A percentile compares a stretch with the other conserved stretches of the same genome.
Evolutionary conservation across 2,888 invertebrate species (phyloP).

Genomic region (Linhomoeus sp.): DNA sequence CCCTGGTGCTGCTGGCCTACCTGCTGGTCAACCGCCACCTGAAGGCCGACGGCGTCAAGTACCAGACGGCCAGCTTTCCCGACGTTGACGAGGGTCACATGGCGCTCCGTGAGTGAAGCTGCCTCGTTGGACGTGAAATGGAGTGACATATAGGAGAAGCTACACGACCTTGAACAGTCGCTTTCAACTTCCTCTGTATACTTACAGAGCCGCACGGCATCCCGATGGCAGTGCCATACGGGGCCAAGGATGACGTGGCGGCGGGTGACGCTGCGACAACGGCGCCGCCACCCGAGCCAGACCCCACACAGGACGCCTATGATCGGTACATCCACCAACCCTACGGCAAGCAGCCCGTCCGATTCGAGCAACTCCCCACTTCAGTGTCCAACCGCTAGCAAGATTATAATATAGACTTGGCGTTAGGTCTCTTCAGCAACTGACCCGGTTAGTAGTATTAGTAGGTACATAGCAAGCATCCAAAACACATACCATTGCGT

Average conservation of each 20-base stretch:
- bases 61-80: background rate
- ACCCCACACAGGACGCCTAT: conserved; percentile 7
- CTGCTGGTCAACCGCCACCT: conserved; percentile 29
- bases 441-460: too few species aligned
- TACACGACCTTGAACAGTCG: too few species aligned
- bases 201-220: conserved; percentile 6
- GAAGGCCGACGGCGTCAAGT: conserved; percentile 8
- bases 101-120: background rate
- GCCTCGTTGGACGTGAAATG: too few species aligned
- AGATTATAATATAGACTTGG: too few species aligned
- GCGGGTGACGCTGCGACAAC: background rate
- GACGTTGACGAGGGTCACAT: background rate
- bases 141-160: too few species aligned
- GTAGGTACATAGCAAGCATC: too few species aligned
- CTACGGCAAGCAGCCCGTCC: conserved; percentile 4
- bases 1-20: conserved; percentile 27
- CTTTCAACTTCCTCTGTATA: background rate
- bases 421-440: too few species aligned
- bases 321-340: conserved; percentile 4
- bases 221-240: conserved; percentile 5
- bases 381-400: too few species aligned
- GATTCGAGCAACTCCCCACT: conserved; percentile 4
- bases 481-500: too few species aligned
- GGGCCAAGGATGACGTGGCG: background rate
- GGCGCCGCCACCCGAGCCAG: background rate